phyloP scores from a whole-genome alignment of 2,888 invertebrate species.

The Myathropa florea region DNA sequence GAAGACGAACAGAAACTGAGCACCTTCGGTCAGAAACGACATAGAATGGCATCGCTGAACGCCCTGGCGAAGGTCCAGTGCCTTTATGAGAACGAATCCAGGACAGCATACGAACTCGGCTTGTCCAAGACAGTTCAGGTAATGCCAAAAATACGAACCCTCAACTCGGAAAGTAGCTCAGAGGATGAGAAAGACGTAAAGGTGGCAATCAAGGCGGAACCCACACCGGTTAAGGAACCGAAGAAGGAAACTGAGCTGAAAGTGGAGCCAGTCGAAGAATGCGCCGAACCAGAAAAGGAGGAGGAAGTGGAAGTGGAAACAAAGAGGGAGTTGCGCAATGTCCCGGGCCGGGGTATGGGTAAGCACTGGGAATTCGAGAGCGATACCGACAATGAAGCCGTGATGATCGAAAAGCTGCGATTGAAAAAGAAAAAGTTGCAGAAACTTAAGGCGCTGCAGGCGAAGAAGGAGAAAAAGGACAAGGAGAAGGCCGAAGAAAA shows the following conservation, averaged over 20 bases:
- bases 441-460: constrained; percentile 73
- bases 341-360: constrained; percentile 89
- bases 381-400: constrained; percentile 78
- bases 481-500: constrained; percentile 71
- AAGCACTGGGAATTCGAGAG: constrained; percentile 92
- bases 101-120: constrained; percentile 86
- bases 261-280: constrained; percentile 57
- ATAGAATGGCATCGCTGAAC: constrained; percentile 93
- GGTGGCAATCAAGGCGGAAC: constrained; percentile 40
- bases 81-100: constrained; percentile 93
- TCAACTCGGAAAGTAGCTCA: constrained; percentile 78
- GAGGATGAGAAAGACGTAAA: constrained; percentile 81
- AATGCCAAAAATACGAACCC: constrained; percentile 80
- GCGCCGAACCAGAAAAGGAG: constrained; percentile 58
- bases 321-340: constrained; percentile 85
- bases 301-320: constrained; percentile 75
- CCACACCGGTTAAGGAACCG: constrained; percentile 34
- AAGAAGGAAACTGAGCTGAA: constrained; percentile 63
- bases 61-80: constrained; percentile 95
- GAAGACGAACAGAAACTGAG: constrained; percentile 78
- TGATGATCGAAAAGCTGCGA: constrained; percentile 74
- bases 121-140: constrained; percentile 80
- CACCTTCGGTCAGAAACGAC: constrained; percentile 87
- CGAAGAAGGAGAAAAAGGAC: constrained; percentile 74
- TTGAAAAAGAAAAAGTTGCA: constrained; percentile 74